phyloP scores from a whole-genome alignment of 2,888 invertebrate genomes.

The Sycophila texana region DNA sequence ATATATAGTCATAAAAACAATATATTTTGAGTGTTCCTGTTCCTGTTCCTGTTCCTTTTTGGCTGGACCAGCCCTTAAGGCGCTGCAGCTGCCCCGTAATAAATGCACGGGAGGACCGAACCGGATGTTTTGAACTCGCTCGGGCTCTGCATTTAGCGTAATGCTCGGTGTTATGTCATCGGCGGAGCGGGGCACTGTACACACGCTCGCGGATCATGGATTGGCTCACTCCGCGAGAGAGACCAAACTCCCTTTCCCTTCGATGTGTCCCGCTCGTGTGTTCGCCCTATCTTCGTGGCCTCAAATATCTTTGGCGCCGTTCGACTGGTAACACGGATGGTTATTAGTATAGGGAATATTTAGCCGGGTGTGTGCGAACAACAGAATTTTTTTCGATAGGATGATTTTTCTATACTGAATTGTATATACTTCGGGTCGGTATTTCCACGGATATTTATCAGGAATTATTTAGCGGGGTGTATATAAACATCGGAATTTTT shows the following conservation, averaged over 20 bases:
- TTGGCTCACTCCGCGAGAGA: conserved; percentile 12
- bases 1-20: too few species aligned
- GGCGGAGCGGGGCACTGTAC: neutral
- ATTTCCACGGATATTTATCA: too few species aligned
- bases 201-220: conserved; percentile 2
- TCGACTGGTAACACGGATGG: neutral
- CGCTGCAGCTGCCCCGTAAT: neutral
- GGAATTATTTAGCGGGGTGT: too few species aligned
- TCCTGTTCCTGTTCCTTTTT: too few species aligned
- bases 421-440: too few species aligned
- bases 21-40: too few species aligned
- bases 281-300: conserved; percentile 56
- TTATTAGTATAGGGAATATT: too few species aligned
- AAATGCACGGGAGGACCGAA: conserved; percentile 26
- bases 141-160: neutral
- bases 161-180: conserved; percentile 1
- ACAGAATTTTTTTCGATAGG: too few species aligned
- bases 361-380: too few species aligned
- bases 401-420: too few species aligned
- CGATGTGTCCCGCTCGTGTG: conserved; percentile 43
- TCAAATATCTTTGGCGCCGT: neutral
- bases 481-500: too few species aligned
- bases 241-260: conserved; percentile 40
- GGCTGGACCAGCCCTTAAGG: too few species aligned
- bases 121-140: conserved; percentile 49